Evolutionary conservation across 2,888 invertebrate genomes (phyloP).

Genomic region (Diogma glabrata): DNA sequence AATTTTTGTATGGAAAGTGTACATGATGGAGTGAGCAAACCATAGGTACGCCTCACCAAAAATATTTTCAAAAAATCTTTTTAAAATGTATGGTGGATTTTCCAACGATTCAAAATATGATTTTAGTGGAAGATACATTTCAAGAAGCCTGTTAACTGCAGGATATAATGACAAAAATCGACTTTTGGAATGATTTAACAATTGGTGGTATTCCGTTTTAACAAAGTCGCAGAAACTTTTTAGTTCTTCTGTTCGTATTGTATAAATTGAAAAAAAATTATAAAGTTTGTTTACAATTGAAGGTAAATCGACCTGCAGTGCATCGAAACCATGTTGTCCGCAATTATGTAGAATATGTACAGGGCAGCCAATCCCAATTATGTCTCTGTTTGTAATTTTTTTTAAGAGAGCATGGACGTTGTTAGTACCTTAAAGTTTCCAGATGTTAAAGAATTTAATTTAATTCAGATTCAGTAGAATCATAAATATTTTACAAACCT

Average conservation of each 20-base stretch:
- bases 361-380: not conserved
- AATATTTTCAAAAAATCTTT: no score
- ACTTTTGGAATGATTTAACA: not conserved
- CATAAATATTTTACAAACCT: no score
- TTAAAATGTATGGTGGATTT: not conserved
- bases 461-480: no score
- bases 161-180: not conserved
- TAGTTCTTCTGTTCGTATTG: slow-evolving; percentile 1
- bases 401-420: not conserved
- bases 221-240: not conserved
- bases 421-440: not conserved
- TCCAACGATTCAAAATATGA: not conserved
- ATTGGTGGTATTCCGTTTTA: not conserved
- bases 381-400: not conserved
- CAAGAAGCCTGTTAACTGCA: not conserved
- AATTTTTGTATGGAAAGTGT: not conserved
- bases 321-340: no score
- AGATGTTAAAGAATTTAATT: no score
- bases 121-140: not conserved
- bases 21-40: not conserved
- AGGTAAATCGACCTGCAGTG: not conserved
- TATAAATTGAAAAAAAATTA: not conserved
- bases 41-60: no score
- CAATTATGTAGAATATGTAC: not conserved
- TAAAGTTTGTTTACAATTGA: not conserved